Conservation (phyloP, 2,113 vertebrate genomes). For the Gymnorhina tibicen region DNA sequence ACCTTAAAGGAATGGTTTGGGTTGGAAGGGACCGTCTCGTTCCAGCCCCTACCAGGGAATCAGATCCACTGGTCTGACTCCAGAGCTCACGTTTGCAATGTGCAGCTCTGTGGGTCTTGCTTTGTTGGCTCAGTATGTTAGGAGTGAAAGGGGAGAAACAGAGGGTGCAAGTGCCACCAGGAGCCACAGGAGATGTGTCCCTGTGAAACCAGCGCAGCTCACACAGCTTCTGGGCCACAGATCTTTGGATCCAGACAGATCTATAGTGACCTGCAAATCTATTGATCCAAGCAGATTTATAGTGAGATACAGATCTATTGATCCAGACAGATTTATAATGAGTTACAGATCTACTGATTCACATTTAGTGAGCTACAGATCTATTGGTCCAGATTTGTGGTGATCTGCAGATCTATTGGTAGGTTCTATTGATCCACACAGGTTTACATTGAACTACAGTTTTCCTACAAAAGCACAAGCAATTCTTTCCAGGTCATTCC, state of each 20-base stretch:
- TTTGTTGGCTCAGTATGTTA: not conserved
- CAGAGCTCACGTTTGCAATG: too few relatives aligned
- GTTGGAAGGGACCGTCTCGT: accelerated
- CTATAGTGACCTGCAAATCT: not conserved
- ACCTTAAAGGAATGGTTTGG: too few relatives aligned
- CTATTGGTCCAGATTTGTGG: not conserved
- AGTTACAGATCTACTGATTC: not conserved
- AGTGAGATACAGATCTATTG: not conserved
- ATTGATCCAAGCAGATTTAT: not conserved
- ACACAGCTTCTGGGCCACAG: accelerated
- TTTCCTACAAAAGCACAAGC: not conserved
- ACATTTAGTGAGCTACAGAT: not conserved
- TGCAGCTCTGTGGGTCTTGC: not conserved
- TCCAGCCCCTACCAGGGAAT: not conserved
- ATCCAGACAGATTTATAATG: not conserved
- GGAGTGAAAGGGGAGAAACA: not conserved
- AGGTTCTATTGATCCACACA: not conserved
- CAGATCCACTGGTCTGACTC: not conserved
- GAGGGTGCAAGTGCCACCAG: not conserved
- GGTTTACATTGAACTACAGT: not conserved
- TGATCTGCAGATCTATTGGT: not conserved
- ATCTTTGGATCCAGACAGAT: not conserved
- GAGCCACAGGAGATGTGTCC: not conserved
- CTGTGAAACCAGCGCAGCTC: not conserved
- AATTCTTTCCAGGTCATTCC: not conserved